phyloP scores from a whole-genome alignment of 1,140 invertebrate species.

The Achatina immaculata region DNA sequence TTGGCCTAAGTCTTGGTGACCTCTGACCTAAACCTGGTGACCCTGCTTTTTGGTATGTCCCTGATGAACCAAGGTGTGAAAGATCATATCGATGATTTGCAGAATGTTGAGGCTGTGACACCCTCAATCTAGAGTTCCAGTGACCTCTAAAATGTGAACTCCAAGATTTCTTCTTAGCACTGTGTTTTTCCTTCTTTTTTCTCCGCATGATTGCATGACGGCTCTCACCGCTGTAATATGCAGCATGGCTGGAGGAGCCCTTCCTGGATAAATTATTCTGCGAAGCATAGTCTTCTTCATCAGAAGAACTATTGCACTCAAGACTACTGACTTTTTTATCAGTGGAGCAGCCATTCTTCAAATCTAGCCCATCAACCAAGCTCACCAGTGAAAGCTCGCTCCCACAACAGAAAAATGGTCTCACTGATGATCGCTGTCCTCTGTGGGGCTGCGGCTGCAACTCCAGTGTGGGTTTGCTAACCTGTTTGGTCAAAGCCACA shows the following conservation, averaged over 20 bases:
- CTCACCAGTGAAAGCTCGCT: conserved; percentile 65
- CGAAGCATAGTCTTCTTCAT: conserved; percentile 12
- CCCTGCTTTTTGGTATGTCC: conserved; percentile 8
- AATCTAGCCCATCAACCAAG: conserved; percentile 45
- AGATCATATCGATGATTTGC: conserved; percentile 21
- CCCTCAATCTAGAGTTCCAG: conserved; percentile 38
- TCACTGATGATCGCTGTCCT: conserved; percentile 58
- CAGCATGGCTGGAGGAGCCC: not conserved
- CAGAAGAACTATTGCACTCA: conserved; percentile 16
- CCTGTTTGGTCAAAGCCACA: not conserved
- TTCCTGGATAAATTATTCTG: not conserved
- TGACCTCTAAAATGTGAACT: conserved; percentile 54
- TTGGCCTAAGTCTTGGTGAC: conserved; percentile 40
- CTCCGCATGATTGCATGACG: conserved; percentile 31
- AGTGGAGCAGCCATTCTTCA: conserved; percentile 15
- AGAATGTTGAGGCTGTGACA: conserved; percentile 7
- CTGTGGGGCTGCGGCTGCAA: conserved; percentile 36
- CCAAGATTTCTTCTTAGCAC: conserved; percentile 59
- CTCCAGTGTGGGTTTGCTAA: not conserved
- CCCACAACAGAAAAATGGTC: conserved; percentile 68
- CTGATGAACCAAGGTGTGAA: conserved; percentile 13
- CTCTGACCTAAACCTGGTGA: conserved; percentile 20
- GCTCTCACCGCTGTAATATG: not conserved
- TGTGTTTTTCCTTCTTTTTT: conserved; percentile 44
- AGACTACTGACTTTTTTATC: not conserved